Evolutionary conservation across 1,140 invertebrate genomes (phyloP), one percentile per base, ranked within the genome.

Genomic region (Batillaria attramentaria): DNA sequence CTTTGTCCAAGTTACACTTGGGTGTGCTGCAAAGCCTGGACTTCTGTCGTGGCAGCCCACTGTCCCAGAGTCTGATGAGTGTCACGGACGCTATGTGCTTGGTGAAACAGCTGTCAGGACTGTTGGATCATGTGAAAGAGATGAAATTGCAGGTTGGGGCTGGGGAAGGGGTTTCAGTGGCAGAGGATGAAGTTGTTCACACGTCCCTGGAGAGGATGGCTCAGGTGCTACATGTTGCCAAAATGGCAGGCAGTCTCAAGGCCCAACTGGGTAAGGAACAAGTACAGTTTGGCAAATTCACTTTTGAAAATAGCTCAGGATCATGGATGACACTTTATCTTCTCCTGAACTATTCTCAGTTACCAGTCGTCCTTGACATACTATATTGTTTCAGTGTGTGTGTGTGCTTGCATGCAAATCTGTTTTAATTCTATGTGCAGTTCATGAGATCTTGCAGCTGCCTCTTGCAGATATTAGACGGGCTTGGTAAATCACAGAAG

Each of bases 211-310:
- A 89, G 68, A 82, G 87, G 72, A 78, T 88, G 28, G 86, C 86
- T 35, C 88, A 89, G 77, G 82, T 86, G 18, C 82, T 89, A 54
- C 88, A 89, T 66, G 85, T 89, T 42, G 85, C 88, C 16, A 74
- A 84, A 46, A 83, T 84, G 66, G 85, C 80, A 35, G 78, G 76
- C 13, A 81, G 82, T 78, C 79, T 87, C 24, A 79, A 72, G 35
- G 60, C 43, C 28, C 13, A 35, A 10, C 8, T 35, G 2, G 24
- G 24, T 18, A 35, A 68, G 10, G 28, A 18, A 20, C 28, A 20
- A 33, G 28, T 1, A 24, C 31, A 33, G 13, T 37, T 1, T 20
- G 13, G 1, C 31, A 28, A 35, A 2, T 31, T 16, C 20, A 65
- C 13, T n/a, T 16, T 13, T 33, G 31, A 31, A 1, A 28, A 13